phyloP scores from a whole-genome alignment of 2,113 vertebrate species.

The Ia io region DNA sequence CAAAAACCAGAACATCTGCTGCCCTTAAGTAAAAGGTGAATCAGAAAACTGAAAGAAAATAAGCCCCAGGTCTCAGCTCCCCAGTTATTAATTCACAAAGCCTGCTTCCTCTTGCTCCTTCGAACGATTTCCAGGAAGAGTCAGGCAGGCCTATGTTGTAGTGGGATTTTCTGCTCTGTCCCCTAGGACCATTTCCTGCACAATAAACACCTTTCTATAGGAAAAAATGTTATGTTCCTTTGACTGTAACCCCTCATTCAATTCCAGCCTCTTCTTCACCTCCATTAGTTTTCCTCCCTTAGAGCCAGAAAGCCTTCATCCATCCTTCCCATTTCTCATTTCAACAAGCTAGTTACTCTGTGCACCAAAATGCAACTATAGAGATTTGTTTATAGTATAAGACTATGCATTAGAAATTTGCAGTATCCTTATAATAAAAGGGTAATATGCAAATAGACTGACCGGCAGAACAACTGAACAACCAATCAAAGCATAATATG shows the following conservation, averaged over 20 bases:
- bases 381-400: background rate
- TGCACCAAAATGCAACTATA: background rate
- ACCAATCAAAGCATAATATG: too few relatives aligned
- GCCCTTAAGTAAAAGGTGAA: constrained; percentile 26
- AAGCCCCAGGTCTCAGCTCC: background rate
- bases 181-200: background rate
- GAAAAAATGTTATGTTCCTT: background rate
- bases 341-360: background rate
- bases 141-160: background rate
- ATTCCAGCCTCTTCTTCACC: constrained; percentile 1
- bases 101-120: background rate
- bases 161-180: constrained; percentile 18
- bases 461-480: too few relatives aligned
- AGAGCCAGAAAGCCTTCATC: background rate
- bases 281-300: background rate
- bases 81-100: constrained; percentile 44
- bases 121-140: background rate
- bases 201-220: background rate
- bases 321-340: background rate
- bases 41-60: constrained; percentile 9
- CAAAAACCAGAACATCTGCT: constrained; percentile 32
- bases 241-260: background rate
- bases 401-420: background rate
- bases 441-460: too few relatives aligned
- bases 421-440: background rate